A percentile compares a stretch with the other conserved stretches of the same genome.
Evolutionary conservation across 2,888 invertebrate genomes (phyloP).

Genomic region (Parnassius smintheus): DNA sequence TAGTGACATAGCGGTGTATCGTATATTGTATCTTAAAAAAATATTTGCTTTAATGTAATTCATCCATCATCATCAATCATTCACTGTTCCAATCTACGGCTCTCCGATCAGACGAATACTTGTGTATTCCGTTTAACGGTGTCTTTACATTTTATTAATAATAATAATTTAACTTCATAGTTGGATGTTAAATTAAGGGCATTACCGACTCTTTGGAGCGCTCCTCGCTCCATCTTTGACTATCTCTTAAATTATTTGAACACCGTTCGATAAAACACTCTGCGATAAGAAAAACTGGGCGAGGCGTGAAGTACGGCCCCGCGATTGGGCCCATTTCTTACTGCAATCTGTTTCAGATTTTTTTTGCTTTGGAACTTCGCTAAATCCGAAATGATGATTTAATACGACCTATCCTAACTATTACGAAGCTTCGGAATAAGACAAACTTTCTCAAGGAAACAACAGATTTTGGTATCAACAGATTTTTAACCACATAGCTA

Average conservation of each 20-base stretch:
- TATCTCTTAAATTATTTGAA: conserved; percentile 14
- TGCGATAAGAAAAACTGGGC: conserved; percentile 15
- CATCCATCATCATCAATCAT: too few species aligned
- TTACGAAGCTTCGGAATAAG: background rate
- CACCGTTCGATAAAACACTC: conserved; percentile 7
- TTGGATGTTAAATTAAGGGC: conserved; percentile 2
- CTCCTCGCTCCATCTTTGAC: conserved; percentile 4
- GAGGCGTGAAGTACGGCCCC: background rate
- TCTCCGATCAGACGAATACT: too few species aligned
- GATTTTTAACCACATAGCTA: too few species aligned
- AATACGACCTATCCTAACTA: background rate
- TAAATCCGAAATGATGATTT: background rate
- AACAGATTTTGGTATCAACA: too few species aligned
- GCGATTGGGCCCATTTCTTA: background rate
- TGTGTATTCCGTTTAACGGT: too few species aligned
- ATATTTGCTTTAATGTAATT: too few species aligned
- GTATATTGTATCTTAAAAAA: too few species aligned
- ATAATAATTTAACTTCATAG: too few species aligned
- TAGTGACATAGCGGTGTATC: too few species aligned
- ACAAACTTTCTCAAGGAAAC: too few species aligned
- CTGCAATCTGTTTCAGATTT: background rate
- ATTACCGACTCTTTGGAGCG: conserved; percentile 6
- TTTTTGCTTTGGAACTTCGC: background rate
- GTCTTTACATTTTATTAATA: too few species aligned
- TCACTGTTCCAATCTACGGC: too few species aligned